Base-by-base conservation (phyloP, 2,888 invertebrate species). In the Seladonia tumulorum region DNA sequence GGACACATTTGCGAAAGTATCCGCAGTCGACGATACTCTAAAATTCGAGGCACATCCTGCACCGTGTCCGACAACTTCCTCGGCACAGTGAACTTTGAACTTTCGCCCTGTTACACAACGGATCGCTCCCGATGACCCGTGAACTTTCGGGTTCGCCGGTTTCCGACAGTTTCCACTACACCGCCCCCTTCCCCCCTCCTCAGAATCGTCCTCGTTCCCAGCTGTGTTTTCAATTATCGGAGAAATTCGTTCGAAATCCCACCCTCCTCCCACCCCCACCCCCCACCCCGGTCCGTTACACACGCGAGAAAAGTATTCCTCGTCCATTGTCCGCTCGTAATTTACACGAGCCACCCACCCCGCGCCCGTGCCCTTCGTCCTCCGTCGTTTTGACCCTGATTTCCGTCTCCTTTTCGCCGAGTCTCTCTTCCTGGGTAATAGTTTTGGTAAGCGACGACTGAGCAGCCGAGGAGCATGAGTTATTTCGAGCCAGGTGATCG, bases 31-130 rank as follows among this genome's bases (percentile, higher is more conserved):
- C 78, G 79, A 76, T 79, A 85, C 83, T 87, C 82, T 39, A 85
- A 87, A 87, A 88, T 88, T 87, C 87, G 77, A 74, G 14, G 85
- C 87, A 77, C 87, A 81, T 82, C 77, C 80, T 60, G 76, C 85
- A 71, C 66, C 83, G 75, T 87, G 82, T 79, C 82, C 76, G 76
- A 79, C 87, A 83, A 83, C 86, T 86, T 74, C 72, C 68, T 35
- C 87, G 86, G 85, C 82, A 83, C 85, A 80, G 80, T 91, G 90
- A 92, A 92, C 91, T 91, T 83, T 92, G 89, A 92, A 92, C 91
- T 92, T 92, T 87, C 83, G 82, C 75, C 87, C 79, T 77, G 86
- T 85, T 88, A 86, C 83, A 88, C 79, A 88, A 82, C 87, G 85
- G 81, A 82, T 84, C 83, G 85, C 85, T 86, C 88, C 87, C 88